Conservation (phyloP, 2,113 vertebrate genomes). For the Zosterops japonicus region DNA sequence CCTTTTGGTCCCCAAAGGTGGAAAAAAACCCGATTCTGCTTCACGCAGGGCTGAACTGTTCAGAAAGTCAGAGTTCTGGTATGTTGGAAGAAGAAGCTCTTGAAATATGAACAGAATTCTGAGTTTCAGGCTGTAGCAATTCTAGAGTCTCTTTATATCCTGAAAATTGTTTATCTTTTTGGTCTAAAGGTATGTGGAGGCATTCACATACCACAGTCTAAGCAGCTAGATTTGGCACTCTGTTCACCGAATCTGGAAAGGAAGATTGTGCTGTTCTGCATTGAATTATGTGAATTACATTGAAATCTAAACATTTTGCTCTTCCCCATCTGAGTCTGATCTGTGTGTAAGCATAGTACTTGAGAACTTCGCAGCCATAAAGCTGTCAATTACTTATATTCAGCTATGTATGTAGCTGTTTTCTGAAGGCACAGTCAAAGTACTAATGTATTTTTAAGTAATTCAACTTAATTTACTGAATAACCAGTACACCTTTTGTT, state of each 20-base stretch:
- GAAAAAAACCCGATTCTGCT: not conserved
- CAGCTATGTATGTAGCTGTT: not conserved
- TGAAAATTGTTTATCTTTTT: not conserved
- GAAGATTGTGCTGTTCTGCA: not conserved
- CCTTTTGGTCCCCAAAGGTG: not conserved
- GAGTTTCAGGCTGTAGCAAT: not conserved
- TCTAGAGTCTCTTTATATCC: not conserved
- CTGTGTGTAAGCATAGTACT: not conserved
- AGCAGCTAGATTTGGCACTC: not conserved
- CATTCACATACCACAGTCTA: not conserved
- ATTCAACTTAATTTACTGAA: not conserved
- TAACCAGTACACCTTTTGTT: not conserved
- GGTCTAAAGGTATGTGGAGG: not conserved
- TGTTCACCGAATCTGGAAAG: not conserved
- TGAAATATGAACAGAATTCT: not conserved
- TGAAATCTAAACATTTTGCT: not conserved
- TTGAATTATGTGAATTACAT: not conserved
- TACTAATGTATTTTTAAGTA: not conserved
- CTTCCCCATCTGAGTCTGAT: not conserved
- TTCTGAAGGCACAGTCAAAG: not conserved
- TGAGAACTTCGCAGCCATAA: not conserved
- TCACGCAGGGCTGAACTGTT: not conserved
- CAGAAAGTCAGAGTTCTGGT: not conserved
- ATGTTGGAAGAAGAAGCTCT: not conserved
- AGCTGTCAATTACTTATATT: not conserved